Evolutionary conservation across 2,888 invertebrate genomes (phyloP), one percentile per base, ranked within the genome.

Genomic region (Drosophila rellima): DNA sequence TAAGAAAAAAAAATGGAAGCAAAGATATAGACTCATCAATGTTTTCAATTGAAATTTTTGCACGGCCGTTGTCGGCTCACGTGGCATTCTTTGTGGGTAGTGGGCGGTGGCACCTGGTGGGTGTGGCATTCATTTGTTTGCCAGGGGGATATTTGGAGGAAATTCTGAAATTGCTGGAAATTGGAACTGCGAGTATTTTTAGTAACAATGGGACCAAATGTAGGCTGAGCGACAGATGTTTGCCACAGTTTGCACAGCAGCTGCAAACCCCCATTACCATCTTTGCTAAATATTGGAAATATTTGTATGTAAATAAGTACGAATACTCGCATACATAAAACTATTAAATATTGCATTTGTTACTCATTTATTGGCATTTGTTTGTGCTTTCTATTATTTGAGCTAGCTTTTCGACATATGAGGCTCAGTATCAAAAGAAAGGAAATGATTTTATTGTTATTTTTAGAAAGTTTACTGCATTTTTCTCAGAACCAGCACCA

Each of bases 21-120:
- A 74, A 72, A 73, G 78, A 83, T 70, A 75, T 78, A 76, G 88
- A 83, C 81, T 80, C 86, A 85, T 85, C 85, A 85, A 88, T 85
- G 86, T 61, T 71, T 78, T 76, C 86, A 85, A 85, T 85, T 85
- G 88, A 81, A 85, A 79, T 85, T 88, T 88, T 83, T 86, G 81
- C 83, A 81, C 84, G 78, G 80, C 68, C 79, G 67, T 72, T 56
- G 51, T 60, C 59, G 71, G 4, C 77, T 68, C 75, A 76, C 75
- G 76, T 76, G 75, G 68, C 63, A 51, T 39, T 65, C 70, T 20
- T 35, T 37, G 42, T 6, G 18, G 8, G 8, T 23, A 13, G 20
- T 11, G 15, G 10, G 42, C 11, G 42, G 6, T 2, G 11, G 1
- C n/a, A 7, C 0, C 26, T 7, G 7, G 26, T 26, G 26, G 26